Conservation (phyloP, 2,113 vertebrate genomes). For the Pycnonotus jocosus region DNA sequence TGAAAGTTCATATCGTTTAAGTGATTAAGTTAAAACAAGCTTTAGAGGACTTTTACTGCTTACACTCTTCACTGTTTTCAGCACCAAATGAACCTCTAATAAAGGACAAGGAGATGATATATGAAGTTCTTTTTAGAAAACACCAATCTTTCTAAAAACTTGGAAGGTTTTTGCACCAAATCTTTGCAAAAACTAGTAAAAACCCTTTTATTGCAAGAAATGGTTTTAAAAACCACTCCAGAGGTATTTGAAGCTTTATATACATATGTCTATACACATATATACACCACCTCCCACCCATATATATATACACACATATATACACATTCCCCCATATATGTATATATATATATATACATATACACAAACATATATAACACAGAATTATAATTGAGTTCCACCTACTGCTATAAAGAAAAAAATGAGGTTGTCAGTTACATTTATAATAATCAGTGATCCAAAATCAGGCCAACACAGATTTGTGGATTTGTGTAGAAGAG, state of each 20-base stretch:
- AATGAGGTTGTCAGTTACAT: background rate
- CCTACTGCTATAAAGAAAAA: background rate
- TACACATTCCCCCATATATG: too few species aligned
- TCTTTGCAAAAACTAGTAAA: background rate
- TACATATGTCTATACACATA: background rate
- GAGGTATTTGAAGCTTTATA: background rate
- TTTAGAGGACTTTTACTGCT: background rate
- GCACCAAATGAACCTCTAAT: background rate
- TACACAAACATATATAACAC: background rate
- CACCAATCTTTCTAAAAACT: background rate
- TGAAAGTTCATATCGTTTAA: background rate
- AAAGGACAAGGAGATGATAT: background rate
- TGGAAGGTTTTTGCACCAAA: background rate
- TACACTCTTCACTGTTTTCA: background rate
- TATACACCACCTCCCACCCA: too few species aligned
- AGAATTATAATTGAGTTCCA: background rate
- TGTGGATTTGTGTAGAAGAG: background rate
- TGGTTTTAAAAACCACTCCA: background rate
- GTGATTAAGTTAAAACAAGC: background rate
- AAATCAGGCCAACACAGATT: background rate
- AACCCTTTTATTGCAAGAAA: background rate
- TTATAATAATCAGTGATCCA: background rate
- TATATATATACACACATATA: too few species aligned
- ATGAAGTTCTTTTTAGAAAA: background rate
- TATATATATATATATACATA: accelerated